A percentile compares a stretch with the other conserved stretches of the same genome.
These are phyloP conservation scores for Zhengitettix transpicula DNA, from an alignment of 2,888 invertebrate genomes.

Conservation along the genomic window DNA sequence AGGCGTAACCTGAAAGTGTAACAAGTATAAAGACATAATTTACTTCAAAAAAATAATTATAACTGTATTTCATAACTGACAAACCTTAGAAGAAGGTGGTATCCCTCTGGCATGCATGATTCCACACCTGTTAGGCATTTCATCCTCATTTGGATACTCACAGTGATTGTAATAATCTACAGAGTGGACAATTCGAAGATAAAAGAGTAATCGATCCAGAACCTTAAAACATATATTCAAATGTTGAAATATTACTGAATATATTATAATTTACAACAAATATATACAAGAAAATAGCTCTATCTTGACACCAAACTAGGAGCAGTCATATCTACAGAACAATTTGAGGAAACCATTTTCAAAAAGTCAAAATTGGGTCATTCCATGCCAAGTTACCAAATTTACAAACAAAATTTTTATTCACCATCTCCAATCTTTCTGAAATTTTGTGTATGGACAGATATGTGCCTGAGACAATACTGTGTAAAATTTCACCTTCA, in stretches of 20 bases:
- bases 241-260: not conserved
- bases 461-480: too few species aligned
- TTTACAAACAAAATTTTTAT: too few species aligned
- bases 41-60: not conserved
- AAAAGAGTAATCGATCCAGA: conserved; percentile 68
- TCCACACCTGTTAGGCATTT: conserved; percentile 98
- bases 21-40: conserved; percentile 4
- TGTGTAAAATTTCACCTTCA: too few species aligned
- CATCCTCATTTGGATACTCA: conserved; percentile 98
- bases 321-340: too few species aligned
- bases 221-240: conserved; percentile 22
- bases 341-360: too few species aligned
- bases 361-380: too few species aligned
- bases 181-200: conserved; percentile 91
- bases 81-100: conserved; percentile 63
- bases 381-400: too few species aligned
- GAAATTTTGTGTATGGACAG: too few species aligned
- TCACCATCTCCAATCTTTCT: too few species aligned
- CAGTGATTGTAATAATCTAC: conserved; percentile 98
- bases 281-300: too few species aligned
- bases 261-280: too few species aligned
- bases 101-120: conserved; percentile 93
- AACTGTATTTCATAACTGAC: conserved; percentile 5
- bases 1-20: conserved; percentile 37
- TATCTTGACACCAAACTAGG: too few species aligned